Conservation (phyloP, 1,140 invertebrate genomes). For the Metopolophium dirhodum region DNA sequence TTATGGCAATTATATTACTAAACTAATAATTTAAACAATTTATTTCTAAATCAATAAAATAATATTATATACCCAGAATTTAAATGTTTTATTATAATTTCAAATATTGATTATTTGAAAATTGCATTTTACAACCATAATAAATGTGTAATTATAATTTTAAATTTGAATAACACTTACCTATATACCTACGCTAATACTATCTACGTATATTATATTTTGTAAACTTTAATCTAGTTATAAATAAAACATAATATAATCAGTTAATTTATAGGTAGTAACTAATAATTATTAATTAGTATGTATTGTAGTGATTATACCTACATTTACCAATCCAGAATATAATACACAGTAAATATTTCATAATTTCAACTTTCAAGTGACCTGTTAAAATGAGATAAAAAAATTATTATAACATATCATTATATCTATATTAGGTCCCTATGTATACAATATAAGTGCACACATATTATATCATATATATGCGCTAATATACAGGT, state of each 20-base stretch:
- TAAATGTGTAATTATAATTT: neutral
- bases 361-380: neutral
- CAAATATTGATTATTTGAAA: neutral
- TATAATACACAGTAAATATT: neutral
- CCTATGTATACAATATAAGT: neutral
- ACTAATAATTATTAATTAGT: neutral
- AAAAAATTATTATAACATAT: neutral
- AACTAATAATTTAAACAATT: neutral
- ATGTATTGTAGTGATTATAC: neutral
- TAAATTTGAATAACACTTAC: neutral
- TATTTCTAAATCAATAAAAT: neutral
- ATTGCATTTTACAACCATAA: neutral
- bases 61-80: neutral
- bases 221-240: neutral
- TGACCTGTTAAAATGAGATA: neutral
- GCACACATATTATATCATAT: neutral
- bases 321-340: neutral
- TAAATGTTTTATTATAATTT: neutral
- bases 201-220: neutral
- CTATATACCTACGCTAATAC: neutral
- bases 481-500: neutral
- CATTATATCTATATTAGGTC: neutral
- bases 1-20: neutral
- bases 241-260: slow-evolving; percentile 10
- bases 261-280: neutral